A percentile compares a stretch with the other conserved stretches of the same genome.
phyloP scores from a whole-genome alignment of 2,888 invertebrate genomes.

The Lithodes maja region DNA sequence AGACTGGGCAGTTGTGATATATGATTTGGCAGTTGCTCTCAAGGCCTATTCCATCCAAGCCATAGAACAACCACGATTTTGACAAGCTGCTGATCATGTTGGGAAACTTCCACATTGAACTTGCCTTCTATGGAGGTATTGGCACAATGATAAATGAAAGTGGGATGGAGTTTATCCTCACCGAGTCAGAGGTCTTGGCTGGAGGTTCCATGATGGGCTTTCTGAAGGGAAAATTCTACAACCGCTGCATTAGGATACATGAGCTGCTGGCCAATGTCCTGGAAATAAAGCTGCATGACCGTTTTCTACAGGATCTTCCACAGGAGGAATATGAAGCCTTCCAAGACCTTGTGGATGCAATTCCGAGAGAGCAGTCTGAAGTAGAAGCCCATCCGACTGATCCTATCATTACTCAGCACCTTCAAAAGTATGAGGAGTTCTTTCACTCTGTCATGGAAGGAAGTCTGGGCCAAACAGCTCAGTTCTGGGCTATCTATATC shows the following conservation, averaged over 20 bases:
- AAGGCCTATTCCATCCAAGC: slow-evolving; percentile 31
- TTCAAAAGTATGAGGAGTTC: slow-evolving; percentile 20
- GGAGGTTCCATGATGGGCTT: slow-evolving; percentile 26
- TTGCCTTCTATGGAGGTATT: slow-evolving; percentile 23
- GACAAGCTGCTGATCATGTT: slow-evolving; percentile 28
- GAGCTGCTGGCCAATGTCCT: slow-evolving; percentile 7
- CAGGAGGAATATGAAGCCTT: neutral
- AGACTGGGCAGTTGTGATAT: neutral
- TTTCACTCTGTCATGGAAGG: slow-evolving; percentile 9
- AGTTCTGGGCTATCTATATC: slow-evolving; percentile 20
- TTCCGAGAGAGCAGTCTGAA: neutral
- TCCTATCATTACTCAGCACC: slow-evolving; percentile 11
- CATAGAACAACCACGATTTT: neutral
- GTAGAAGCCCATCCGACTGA: neutral
- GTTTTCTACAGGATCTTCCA: neutral
- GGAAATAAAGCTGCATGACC: slow-evolving; percentile 8
- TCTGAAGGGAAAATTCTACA: slow-evolving; percentile 30
- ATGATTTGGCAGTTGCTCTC: slow-evolving; percentile 29
- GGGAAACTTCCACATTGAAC: slow-evolving; percentile 18
- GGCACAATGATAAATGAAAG: slow-evolving; percentile 4
- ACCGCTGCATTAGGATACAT: slow-evolving; percentile 17
- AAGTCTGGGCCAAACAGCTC: slow-evolving; percentile 14
- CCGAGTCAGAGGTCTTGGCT: slow-evolving; percentile 9
- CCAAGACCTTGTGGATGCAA: neutral
- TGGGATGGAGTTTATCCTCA: slow-evolving; percentile 6